Evolutionary conservation across 2,888 invertebrate genomes (phyloP).

Genomic region (Orthonevra nobilis): DNA sequence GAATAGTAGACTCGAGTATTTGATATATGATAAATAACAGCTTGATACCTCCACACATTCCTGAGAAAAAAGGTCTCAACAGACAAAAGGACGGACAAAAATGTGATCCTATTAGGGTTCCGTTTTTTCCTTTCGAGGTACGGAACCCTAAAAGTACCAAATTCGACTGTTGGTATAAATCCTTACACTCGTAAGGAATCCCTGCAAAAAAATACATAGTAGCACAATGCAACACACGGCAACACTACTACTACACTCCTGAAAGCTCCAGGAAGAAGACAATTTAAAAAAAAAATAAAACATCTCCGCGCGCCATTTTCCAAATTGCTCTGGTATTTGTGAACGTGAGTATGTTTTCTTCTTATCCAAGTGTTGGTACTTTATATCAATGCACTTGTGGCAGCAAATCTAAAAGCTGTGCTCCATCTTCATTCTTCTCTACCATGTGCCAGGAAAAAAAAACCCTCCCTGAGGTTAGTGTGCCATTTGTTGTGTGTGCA

Average conservation of each 20-base stretch:
- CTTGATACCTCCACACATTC: too few relatives aligned
- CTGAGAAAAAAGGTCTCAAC: too few relatives aligned
- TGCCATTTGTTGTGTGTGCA: constrained; percentile 52
- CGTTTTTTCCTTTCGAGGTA: too few relatives aligned
- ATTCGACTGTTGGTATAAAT: too few relatives aligned
- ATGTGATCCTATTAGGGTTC: too few relatives aligned
- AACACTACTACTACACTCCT: constrained; percentile 6
- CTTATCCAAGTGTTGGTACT: constrained; percentile 60
- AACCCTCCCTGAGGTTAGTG: constrained; percentile 42
- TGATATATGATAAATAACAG: too few relatives aligned
- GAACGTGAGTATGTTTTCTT: constrained; percentile 63
- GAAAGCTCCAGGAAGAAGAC: constrained; percentile 16
- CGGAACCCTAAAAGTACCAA: too few relatives aligned
- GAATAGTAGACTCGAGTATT: too few relatives aligned
- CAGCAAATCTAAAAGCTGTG: constrained; percentile 32
- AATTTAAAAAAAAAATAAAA: constrained; percentile 4
- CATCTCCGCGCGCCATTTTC: constrained; percentile 59
- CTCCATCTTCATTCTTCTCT: not conserved
- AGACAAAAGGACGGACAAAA: too few relatives aligned
- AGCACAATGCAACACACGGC: constrained; percentile 33
- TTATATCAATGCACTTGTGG: constrained; percentile 49
- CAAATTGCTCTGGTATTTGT: constrained; percentile 65
- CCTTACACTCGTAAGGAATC: too few relatives aligned
- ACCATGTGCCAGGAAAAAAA: not conserved
- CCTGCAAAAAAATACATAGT: not conserved